These are phyloP conservation scores for Pseudochirops corinnae DNA, from an alignment of 2,797 vertebrate species.

Conservation along the genomic window DNA sequence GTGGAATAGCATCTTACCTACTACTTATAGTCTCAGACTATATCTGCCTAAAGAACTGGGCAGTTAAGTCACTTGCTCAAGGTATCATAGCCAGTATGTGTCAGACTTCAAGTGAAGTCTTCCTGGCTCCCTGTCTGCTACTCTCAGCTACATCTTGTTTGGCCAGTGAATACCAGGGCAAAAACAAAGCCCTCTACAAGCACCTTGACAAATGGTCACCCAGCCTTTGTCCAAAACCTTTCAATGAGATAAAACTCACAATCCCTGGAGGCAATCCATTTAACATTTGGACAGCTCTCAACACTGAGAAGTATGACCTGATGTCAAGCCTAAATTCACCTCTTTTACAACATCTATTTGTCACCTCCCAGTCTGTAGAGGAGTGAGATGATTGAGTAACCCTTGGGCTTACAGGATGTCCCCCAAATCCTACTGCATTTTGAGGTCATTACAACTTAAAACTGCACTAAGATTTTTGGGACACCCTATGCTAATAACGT, in stretches of 20 bases:
- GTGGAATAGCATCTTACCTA: not conserved
- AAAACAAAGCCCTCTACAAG: not conserved
- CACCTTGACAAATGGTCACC: not conserved
- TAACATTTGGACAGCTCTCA: not conserved
- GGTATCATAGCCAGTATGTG: not conserved
- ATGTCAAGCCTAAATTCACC: not conserved
- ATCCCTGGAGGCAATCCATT: not conserved
- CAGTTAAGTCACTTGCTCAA: not conserved
- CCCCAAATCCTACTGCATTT: not conserved
- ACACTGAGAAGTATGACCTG: not conserved
- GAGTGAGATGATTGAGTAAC: not conserved
- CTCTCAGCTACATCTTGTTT: not conserved
- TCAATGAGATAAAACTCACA: not conserved
- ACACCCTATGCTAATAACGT: not conserved
- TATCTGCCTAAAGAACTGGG: not conserved
- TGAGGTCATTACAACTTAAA: not conserved
- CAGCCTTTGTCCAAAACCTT: not conserved
- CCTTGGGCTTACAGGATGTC: not conserved
- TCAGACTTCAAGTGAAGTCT: not conserved
- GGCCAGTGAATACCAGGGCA: not conserved
- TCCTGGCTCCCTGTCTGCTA: not conserved
- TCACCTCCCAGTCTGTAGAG: not conserved
- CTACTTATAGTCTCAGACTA: not conserved
- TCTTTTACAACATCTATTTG: not conserved
- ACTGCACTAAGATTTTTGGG: not conserved